These are phyloP conservation scores for Blastobasis adustella DNA, from an alignment of 2,888 invertebrate genomes.

Conservation along the genomic window DNA sequence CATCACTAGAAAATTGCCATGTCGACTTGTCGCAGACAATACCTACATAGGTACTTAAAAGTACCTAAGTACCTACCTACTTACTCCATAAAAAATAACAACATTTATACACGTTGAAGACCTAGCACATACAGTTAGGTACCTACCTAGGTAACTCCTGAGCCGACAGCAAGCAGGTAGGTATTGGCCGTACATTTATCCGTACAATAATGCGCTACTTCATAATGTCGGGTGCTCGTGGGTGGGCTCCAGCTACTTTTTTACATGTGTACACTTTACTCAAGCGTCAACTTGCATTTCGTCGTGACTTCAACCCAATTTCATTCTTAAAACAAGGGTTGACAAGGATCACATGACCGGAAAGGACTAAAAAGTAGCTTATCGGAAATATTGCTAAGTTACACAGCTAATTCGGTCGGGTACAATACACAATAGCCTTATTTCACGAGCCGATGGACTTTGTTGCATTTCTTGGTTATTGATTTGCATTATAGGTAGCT, in stretches of 20 bases:
- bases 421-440: slow-evolving; percentile 60
- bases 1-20: no score
- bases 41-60: no score
- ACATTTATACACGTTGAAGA: background rate
- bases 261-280: slow-evolving; percentile 53
- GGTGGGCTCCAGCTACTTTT: slow-evolving; percentile 61
- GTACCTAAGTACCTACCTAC: no score
- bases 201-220: slow-evolving; percentile 2
- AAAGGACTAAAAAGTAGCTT: slow-evolving; percentile 35
- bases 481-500: no score
- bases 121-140: background rate
- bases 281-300: slow-evolving; percentile 51
- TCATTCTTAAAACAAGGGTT: slow-evolving; percentile 40
- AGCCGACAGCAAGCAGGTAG: background rate
- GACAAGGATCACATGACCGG: slow-evolving; percentile 32
- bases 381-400: slow-evolving; percentile 51
- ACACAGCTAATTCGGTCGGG: slow-evolving; percentile 56
- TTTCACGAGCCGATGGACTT: slow-evolving; percentile 65
- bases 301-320: slow-evolving; percentile 34
- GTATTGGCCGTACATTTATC: background rate
- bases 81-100: background rate
- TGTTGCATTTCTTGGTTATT: slow-evolving; percentile 35
- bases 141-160: background rate
- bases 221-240: slow-evolving; percentile 38
- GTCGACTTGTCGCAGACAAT: no score